These are phyloP conservation scores for Murina feae DNA, from an alignment of 2,113 vertebrate genomes.

Conservation along the genomic window DNA sequence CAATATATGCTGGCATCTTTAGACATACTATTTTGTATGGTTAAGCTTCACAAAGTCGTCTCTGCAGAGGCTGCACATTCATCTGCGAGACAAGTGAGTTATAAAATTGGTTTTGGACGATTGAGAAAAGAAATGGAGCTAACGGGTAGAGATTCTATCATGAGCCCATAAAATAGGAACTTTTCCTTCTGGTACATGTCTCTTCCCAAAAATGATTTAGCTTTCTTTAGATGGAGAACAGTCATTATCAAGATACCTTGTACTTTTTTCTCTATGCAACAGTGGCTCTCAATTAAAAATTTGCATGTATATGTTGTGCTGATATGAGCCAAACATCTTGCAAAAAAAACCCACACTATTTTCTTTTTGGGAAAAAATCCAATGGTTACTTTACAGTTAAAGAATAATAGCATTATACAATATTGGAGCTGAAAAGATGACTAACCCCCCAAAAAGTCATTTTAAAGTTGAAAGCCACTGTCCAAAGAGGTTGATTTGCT, in stretches of 20 bases:
- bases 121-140: slow-evolving; percentile 63
- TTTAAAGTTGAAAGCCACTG: not conserved
- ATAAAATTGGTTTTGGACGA: slow-evolving; percentile 66
- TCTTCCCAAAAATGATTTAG: not conserved
- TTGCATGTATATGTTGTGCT: no score
- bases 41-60: slow-evolving; percentile 31
- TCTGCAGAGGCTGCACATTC: slow-evolving; percentile 51
- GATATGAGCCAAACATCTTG: not conserved
- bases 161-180: slow-evolving; percentile 22
- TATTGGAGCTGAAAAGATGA: not conserved
- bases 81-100: slow-evolving; percentile 53
- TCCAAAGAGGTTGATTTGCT: not conserved
- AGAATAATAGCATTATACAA: not conserved
- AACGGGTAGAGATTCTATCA: slow-evolving; percentile 40
- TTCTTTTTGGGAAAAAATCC: not conserved
- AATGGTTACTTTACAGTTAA: not conserved
- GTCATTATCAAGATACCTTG: not conserved
- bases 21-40: slow-evolving; percentile 5
- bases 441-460: not conserved
- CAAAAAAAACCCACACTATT: not conserved
- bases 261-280: not conserved
- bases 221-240: not conserved
- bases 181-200: slow-evolving; percentile 10
- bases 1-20: not conserved
- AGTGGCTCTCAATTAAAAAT: not conserved